Evolutionary conservation across 2,888 invertebrate genomes (phyloP), one percentile per base, ranked within the genome.

Genomic region (Diaphora mendica): DNA sequence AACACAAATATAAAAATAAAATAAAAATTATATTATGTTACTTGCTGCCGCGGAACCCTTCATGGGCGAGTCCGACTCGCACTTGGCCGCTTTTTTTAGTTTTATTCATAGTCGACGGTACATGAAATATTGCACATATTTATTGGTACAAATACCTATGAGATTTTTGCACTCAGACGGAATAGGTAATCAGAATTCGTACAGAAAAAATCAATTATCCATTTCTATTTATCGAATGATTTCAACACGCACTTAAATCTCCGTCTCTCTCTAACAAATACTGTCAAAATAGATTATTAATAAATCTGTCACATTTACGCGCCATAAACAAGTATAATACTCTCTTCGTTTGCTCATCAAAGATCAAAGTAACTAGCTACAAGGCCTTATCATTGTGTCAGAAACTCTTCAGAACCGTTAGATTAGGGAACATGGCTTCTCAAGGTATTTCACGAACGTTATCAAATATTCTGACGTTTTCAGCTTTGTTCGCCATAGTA

Each of bases 291-390:
- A 68, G 72, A 70, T 55, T 71, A 44, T 66, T 48, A 80, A 78
- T 80, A 82, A 80, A 82, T 75, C 78, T 75, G 80, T 76, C 79
- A 77, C n/a, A 64, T 30, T 78, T 65, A 65, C 44, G n/a, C n/a
- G 35, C 67, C 42, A 42, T 44, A 59, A 70, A 73, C 76, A 64
- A 72, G 64, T 71, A 68, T 80, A 82, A 71, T 78, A 64, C 68
- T 64, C 75, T 68, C 73, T 80, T 75, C 72, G 78, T 73, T 73
- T 75, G 72, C 75, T 76, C 74, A 74, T 75, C 78, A 48, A 72
- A 82, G 78, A 73, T 80, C 82, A 82, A 82, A 82, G 82, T 33
- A 30, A 30, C 30, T 30, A 51, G 17, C 11, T 33, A 66, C 39
- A 71, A 39, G 51, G 39, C 39, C 33, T n/a, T 72, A 51, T 68